phyloP scores from a whole-genome alignment of 2,888 invertebrate species.

The Drosophila infuscata region DNA sequence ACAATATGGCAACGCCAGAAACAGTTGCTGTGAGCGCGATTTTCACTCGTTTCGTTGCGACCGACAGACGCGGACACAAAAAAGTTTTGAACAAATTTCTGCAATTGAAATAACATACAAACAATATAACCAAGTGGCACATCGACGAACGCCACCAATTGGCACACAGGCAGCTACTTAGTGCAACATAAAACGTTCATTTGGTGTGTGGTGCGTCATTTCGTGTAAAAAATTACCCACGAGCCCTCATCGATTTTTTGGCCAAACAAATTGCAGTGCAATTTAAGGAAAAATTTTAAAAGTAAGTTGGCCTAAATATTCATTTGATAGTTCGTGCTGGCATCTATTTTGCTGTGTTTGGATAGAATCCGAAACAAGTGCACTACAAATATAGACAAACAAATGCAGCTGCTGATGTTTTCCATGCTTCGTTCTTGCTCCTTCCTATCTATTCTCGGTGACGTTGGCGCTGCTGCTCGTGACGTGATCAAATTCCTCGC shows the following conservation, averaged over 20 bases:
- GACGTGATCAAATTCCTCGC: constrained; percentile 46
- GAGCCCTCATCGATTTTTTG: constrained; percentile 65
- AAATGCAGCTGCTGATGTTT: constrained; percentile 3
- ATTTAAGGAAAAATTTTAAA: constrained; percentile 38
- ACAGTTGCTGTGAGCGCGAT: constrained; percentile 39
- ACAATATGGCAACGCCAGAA: constrained; percentile 42
- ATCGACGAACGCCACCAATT: constrained; percentile 31
- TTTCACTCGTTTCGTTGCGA: constrained; percentile 49
- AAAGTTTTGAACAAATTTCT: constrained; percentile 39
- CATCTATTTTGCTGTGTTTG: constrained; percentile 5
- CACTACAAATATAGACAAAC: constrained; percentile 26
- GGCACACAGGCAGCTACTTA: constrained; percentile 33
- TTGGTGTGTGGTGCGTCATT: constrained; percentile 40
- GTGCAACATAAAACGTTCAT: constrained; percentile 37
- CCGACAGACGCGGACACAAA: constrained; percentile 50
- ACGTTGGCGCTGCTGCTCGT: constrained; percentile 57
- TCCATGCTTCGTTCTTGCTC: constrained; percentile 6
- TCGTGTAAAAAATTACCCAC: constrained; percentile 34
- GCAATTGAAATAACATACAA: constrained; percentile 44
- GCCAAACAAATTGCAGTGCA: constrained; percentile 35
- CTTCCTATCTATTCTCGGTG: constrained; percentile 31
- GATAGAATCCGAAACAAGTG: constrained; percentile 13
- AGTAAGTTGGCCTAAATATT: constrained; percentile 53
- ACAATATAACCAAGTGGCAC: constrained; percentile 48
- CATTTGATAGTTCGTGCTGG: constrained; percentile 13